Evolutionary conservation across 64 coral and sea anemone genomes (phyloP).

Genomic region (Cladopsammia gracilis): DNA sequence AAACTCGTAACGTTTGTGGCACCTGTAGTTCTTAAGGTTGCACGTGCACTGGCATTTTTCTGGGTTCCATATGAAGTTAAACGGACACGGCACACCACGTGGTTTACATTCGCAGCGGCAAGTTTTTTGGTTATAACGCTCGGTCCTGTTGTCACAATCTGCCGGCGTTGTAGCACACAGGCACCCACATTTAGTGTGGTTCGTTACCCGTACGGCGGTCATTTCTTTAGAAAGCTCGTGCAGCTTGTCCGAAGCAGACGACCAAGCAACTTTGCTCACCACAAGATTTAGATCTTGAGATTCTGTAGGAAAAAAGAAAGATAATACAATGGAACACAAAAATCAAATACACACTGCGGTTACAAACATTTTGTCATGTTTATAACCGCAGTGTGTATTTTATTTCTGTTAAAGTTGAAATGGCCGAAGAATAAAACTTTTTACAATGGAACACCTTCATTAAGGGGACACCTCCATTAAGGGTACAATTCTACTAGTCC

Average conservation of each 20-base stretch:
- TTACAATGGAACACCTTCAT: no score
- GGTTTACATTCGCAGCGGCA: constrained; percentile 39
- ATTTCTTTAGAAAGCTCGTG: neutral
- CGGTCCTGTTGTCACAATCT: constrained; percentile 24
- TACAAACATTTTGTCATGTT: no score
- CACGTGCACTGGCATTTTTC: constrained; percentile 37
- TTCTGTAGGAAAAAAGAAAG: neutral
- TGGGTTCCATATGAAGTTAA: constrained; percentile 6
- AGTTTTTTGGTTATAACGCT: neutral
- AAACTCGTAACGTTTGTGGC: constrained; percentile 17
- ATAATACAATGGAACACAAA: neutral
- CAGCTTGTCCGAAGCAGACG: neutral
- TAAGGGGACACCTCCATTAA: no score
- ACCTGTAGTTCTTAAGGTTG: neutral
- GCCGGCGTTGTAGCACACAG: neutral
- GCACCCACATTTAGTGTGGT: constrained; percentile 23
- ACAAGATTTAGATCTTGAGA: constrained; percentile 18
- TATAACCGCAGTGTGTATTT: no score
- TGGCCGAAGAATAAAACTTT: no score
- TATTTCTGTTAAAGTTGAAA: no score
- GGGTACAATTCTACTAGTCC: no score
- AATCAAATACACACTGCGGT: no score
- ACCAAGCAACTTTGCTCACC: constrained; percentile 1
- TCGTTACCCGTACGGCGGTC: neutral
- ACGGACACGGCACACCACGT: neutral